A percentile compares a stretch with the other conserved stretches of the same genome.
These are phyloP conservation scores for Hoplodrina blanda DNA, from an alignment of 2,888 invertebrate genomes.

Conservation along the genomic window DNA sequence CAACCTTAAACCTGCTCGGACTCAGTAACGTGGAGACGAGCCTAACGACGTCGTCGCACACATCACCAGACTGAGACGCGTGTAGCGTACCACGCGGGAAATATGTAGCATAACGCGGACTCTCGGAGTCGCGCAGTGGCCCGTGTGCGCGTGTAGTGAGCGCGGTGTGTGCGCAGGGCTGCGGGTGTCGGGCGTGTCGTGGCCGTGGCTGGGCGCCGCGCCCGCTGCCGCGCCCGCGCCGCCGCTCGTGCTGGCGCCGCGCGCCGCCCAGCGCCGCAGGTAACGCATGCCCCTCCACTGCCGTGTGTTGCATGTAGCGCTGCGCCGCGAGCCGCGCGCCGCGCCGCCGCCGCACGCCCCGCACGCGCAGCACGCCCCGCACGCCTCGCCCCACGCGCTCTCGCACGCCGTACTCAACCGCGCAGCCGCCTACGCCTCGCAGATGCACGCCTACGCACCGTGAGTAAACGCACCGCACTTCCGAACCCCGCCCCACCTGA, in stretches of 20 bases:
- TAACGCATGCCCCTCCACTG: slow-evolving; percentile 82
- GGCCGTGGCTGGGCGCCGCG: slow-evolving; percentile 94
- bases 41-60: not conserved
- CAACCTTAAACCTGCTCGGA: slow-evolving; percentile 13
- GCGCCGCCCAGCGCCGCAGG: slow-evolving; percentile 94
- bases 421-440: slow-evolving; percentile 94
- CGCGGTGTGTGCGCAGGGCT: slow-evolving; percentile 92
- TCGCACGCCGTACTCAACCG: slow-evolving; percentile 94
- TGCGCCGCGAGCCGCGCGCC: slow-evolving; percentile 93
- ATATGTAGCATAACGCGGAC: not conserved
- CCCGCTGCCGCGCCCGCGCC: slow-evolving; percentile 91
- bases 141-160: slow-evolving; percentile 64
- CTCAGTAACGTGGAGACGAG: not conserved
- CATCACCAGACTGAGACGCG: not conserved
- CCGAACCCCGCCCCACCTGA: slow-evolving; percentile 18
- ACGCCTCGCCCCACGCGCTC: slow-evolving; percentile 90
- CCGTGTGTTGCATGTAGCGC: slow-evolving; percentile 89
- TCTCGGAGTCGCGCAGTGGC: not conserved
- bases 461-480: slow-evolving; percentile 90
- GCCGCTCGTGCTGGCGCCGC: slow-evolving; percentile 93
- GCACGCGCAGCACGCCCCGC: slow-evolving; percentile 78
- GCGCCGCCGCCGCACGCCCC: slow-evolving; percentile 83
- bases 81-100: not conserved
- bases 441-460: slow-evolving; percentile 97
- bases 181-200: slow-evolving; percentile 94